Conservation (phyloP, 2,113 vertebrate genomes). For the Petromus typicus region DNA sequence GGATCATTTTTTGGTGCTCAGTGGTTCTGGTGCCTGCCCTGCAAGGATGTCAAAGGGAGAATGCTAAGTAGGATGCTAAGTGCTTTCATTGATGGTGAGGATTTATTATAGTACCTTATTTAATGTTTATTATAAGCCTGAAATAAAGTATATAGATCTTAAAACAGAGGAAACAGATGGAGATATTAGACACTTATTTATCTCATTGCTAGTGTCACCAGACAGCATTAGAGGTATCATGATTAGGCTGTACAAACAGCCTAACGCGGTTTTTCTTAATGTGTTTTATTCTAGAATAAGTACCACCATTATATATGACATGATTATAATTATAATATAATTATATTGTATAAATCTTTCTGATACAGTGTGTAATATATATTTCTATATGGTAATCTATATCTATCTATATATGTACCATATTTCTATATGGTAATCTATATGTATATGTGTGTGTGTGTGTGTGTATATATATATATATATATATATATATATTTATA, state of each 20-base stretch:
- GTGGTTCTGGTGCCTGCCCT: too few relatives aligned
- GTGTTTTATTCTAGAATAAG: constrained; percentile 29
- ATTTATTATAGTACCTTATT: not conserved
- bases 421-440: too few relatives aligned
- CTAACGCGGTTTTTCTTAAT: not conserved
- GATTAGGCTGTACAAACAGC: not conserved
- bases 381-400: too few relatives aligned
- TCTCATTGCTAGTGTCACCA: not conserved
- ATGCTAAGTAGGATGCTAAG: not conserved
- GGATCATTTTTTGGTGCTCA: not conserved
- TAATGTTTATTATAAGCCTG: not conserved
- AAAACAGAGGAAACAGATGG: not conserved
- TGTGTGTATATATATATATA: not conserved
- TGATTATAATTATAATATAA: too few relatives aligned
- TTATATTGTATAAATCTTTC: too few relatives aligned
- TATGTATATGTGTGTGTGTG: too few relatives aligned
- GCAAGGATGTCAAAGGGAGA: too few relatives aligned
- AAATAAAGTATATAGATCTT: not conserved
- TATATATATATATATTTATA: not conserved
- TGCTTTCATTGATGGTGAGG: not conserved
- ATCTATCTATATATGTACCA: too few relatives aligned
- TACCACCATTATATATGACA: too few relatives aligned
- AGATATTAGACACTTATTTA: not conserved
- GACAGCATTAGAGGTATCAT: not conserved
- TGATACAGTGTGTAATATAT: too few relatives aligned